Percentiles rank a stretch among this genome's conserved stretches.
Conservation (phyloP, 2,113 vertebrate genomes). For the Pithys albifrons region DNA sequence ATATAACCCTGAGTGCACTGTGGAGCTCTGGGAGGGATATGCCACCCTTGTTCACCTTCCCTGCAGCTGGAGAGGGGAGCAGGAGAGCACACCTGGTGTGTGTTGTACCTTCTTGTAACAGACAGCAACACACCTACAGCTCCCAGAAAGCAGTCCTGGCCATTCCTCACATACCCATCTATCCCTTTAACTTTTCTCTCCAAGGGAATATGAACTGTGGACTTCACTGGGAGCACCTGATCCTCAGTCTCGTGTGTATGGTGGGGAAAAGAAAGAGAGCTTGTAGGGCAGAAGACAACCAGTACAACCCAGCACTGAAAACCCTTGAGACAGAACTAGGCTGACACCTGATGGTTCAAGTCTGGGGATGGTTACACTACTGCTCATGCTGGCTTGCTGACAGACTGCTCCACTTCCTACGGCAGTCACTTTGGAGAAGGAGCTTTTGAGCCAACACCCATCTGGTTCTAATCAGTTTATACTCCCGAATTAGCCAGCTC, state of each 20-base stretch:
- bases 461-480: background rate
- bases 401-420: background rate
- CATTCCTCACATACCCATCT: too few species aligned
- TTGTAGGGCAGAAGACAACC: background rate
- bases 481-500: background rate
- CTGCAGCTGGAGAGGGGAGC: background rate
- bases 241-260: background rate
- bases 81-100: background rate
- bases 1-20: background rate
- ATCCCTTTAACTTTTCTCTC: background rate
- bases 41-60: background rate
- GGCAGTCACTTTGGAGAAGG: background rate
- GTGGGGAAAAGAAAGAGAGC: background rate
- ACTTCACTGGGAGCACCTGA: background rate
- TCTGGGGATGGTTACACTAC: accelerated
- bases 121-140: background rate
- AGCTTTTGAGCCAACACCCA: background rate
- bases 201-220: background rate
- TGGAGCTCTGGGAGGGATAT: background rate
- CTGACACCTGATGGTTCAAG: background rate
- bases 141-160: background rate
- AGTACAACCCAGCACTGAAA: background rate
- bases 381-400: background rate
- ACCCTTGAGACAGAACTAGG: background rate
- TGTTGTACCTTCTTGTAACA: accelerated